These are phyloP conservation scores for Ischnus inquisitorius DNA, from an alignment of 2,888 invertebrate species.

Conservation along the genomic window DNA sequence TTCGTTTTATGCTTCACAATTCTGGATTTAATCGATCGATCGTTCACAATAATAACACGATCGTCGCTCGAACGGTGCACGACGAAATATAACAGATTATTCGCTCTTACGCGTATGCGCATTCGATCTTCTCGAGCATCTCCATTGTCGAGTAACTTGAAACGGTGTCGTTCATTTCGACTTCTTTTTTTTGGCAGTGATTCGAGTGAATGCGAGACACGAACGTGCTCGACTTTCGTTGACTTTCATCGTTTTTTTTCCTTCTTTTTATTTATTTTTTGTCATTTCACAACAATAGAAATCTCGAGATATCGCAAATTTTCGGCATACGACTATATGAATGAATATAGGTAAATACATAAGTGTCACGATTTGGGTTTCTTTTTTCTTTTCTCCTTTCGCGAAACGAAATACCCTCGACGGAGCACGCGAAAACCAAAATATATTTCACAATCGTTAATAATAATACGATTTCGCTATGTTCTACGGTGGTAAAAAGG, in stretches of 20 bases:
- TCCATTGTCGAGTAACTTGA: slow-evolving; percentile 35
- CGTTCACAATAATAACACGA: slow-evolving; percentile 40
- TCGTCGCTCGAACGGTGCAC: slow-evolving; percentile 44
- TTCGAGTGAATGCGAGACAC: not conserved
- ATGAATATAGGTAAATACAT: slow-evolving; percentile 40
- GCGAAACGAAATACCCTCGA: slow-evolving; percentile 59
- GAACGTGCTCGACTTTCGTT: not conserved
- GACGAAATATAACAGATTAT: slow-evolving; percentile 81
- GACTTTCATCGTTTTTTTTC: not conserved
- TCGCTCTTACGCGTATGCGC: slow-evolving; percentile 44
- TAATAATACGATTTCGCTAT: slow-evolving; percentile 65
- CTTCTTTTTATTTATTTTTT: slow-evolving; percentile 10
- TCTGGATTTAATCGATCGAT: slow-evolving; percentile 40
- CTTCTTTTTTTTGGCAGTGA: slow-evolving; percentile 49
- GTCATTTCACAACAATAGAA: slow-evolving; percentile 11
- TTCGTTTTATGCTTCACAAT: not conserved
- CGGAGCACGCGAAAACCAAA: slow-evolving; percentile 81
- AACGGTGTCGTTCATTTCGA: slow-evolving; percentile 18
- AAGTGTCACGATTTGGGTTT: slow-evolving; percentile 22
- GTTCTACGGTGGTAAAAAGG: slow-evolving; percentile 25
- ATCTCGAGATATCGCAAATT: slow-evolving; percentile 21
- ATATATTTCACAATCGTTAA: slow-evolving; percentile 79
- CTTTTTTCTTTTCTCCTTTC: slow-evolving; percentile 23
- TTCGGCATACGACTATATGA: slow-evolving; percentile 12
- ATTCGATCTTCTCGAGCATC: slow-evolving; percentile 1